Evolutionary conservation across 1,140 invertebrate species (phyloP).

Genomic region (Acromyrmex charruanus): DNA sequence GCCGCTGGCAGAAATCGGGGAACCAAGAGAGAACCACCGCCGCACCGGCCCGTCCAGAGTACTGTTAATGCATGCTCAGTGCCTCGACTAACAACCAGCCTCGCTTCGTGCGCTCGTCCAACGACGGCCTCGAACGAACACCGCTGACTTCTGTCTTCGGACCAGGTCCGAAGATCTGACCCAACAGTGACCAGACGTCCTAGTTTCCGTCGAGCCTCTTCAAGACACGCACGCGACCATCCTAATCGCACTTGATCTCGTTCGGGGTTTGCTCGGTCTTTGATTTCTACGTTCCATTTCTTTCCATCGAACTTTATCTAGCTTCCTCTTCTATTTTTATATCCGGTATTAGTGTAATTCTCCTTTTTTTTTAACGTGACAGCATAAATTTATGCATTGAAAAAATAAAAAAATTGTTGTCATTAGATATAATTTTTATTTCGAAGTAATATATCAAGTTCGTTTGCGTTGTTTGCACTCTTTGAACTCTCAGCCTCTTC

Average conservation of each 20-base stretch:
- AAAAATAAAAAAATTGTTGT: neutral
- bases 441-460: neutral
- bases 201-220: conserved; percentile 1
- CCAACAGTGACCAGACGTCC: conserved; percentile 33
- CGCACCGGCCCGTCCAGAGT: conserved; percentile 81
- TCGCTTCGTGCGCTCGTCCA: conserved; percentile 67
- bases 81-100: conserved; percentile 85
- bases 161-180: conserved; percentile 31
- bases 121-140: conserved; percentile 75
- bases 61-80: conserved; percentile 86
- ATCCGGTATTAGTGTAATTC: neutral
- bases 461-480: too few relatives aligned
- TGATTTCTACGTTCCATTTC: neutral
- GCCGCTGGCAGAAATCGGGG: conserved; percentile 71
- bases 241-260: conserved; percentile 28
- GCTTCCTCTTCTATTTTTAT: neutral
- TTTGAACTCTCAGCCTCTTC: too few relatives aligned
- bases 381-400: neutral
- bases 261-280: conserved; percentile 36
- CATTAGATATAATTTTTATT: neutral
- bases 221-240: neutral
- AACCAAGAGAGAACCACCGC: conserved; percentile 78
- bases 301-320: too few relatives aligned
- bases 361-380: neutral
- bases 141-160: conserved; percentile 64